phyloP scores from a whole-genome alignment of 1,140 invertebrate genomes.

The Calephelis virginiensis region DNA sequence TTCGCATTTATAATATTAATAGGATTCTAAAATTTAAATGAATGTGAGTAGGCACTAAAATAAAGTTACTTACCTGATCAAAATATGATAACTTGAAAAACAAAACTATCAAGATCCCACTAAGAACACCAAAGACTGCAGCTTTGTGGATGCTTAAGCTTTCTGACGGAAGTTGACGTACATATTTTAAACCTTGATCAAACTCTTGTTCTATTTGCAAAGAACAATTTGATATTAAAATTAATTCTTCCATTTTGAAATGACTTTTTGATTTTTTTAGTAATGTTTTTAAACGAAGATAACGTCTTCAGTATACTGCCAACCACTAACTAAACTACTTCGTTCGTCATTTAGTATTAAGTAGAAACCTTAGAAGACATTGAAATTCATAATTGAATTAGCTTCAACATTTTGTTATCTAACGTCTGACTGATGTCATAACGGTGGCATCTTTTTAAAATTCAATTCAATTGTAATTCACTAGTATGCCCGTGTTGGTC shows the following conservation, averaged over 20 bases:
- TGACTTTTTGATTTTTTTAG: not conserved
- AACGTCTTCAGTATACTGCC: not conserved
- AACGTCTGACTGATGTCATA: not conserved
- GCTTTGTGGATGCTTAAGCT: slow-evolving; percentile 21
- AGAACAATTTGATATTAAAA: slow-evolving; percentile 26
- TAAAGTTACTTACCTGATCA: not conserved
- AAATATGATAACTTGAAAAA: slow-evolving; percentile 19
- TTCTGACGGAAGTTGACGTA: slow-evolving; percentile 19
- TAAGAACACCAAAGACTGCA: slow-evolving; percentile 22
- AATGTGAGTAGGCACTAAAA: too few species aligned
- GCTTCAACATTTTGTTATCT: slow-evolving; percentile 17
- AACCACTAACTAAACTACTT: slow-evolving; percentile 5
- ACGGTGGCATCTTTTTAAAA: too few species aligned
- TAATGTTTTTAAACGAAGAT: not conserved
- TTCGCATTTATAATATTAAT: too few species aligned
- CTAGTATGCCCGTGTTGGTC: too few species aligned
- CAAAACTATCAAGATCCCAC: slow-evolving; percentile 19
- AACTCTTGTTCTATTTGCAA: slow-evolving; percentile 20
- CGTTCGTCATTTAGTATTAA: slow-evolving; percentile 17
- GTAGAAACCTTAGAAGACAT: slow-evolving; percentile 38
- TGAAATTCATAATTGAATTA: slow-evolving; percentile 32
- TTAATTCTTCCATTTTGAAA: slow-evolving; percentile 19
- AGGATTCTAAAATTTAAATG: too few species aligned
- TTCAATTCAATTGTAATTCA: too few species aligned
- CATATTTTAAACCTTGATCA: slow-evolving; percentile 13